Evolutionary conservation across 1,140 invertebrate species (phyloP).

Genomic region (Goniozus legneri): DNA sequence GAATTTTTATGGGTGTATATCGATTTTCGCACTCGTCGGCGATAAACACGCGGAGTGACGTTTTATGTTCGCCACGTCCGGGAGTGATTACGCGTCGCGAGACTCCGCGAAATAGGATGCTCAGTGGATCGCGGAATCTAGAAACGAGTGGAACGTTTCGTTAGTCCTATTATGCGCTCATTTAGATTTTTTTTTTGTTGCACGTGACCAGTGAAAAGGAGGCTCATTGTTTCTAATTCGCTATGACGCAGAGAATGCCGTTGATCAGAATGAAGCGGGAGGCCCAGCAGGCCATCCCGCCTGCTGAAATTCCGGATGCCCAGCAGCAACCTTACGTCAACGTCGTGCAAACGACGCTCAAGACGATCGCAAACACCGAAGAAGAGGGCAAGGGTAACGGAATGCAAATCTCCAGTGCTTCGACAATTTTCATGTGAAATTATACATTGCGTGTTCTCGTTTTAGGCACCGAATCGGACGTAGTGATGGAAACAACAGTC

Average conservation of each 20-base stretch:
- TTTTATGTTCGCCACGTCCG: too few species aligned
- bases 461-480: conserved; percentile 18
- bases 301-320: background rate
- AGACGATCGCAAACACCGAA: conserved; percentile 17
- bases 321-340: background rate
- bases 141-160: too few species aligned
- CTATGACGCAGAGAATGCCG: conserved; percentile 50
- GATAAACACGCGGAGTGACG: too few species aligned
- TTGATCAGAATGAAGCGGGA: conserved; percentile 26
- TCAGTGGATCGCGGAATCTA: too few species aligned
- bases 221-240: too few species aligned
- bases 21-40: too few species aligned
- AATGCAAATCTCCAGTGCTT: background rate
- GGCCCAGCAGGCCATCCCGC: conserved; percentile 6
- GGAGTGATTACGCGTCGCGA: too few species aligned
- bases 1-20: too few species aligned
- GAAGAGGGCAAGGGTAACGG: conserved; percentile 12
- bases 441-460: background rate
- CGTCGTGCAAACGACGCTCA: conserved; percentile 17
- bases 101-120: too few species aligned
- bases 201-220: too few species aligned
- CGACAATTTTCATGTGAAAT: background rate
- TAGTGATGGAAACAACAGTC: conserved; percentile 20
- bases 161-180: too few species aligned
- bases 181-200: too few species aligned